Conservation (phyloP, 2,888 invertebrate genomes). For the Thysanoteuthis rhombus region DNA sequence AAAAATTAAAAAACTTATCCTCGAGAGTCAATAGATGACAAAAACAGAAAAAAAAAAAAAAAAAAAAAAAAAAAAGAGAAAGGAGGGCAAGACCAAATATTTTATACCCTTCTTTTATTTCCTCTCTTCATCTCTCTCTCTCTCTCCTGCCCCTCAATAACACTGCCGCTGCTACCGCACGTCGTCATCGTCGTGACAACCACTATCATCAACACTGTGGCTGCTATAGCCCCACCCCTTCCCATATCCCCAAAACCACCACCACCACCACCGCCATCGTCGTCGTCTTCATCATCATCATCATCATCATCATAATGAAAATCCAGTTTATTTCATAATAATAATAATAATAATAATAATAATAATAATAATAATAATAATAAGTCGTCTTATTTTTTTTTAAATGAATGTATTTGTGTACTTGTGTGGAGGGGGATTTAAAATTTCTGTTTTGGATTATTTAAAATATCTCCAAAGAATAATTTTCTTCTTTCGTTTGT, state of each 20-base stretch:
- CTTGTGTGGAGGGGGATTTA: neutral
- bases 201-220: neutral
- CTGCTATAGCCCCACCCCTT: neutral
- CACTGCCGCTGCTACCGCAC: constrained; percentile 12
- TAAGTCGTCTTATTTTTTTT: neutral
- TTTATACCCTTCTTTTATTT: neutral
- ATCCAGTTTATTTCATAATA: neutral
- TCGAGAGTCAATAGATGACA: neutral
- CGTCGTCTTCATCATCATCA: neutral
- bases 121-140: neutral
- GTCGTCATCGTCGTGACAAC: neutral
- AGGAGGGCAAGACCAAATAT: neutral
- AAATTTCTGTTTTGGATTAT: neutral
- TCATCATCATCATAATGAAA: no score
- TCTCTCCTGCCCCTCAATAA: neutral
- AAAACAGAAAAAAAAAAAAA: neutral
- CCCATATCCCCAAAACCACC: neutral
- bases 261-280: neutral
- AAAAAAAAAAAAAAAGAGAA: neutral
- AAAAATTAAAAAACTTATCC: neutral
- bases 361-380: neutral
- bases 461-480: constrained; percentile 12
- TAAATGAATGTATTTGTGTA: constrained; percentile 12
- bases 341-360: neutral
- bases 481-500: neutral